Evolutionary conservation across 2,113 vertebrate genomes (phyloP).

Genomic region (human (Homo sapiens)): DNA sequence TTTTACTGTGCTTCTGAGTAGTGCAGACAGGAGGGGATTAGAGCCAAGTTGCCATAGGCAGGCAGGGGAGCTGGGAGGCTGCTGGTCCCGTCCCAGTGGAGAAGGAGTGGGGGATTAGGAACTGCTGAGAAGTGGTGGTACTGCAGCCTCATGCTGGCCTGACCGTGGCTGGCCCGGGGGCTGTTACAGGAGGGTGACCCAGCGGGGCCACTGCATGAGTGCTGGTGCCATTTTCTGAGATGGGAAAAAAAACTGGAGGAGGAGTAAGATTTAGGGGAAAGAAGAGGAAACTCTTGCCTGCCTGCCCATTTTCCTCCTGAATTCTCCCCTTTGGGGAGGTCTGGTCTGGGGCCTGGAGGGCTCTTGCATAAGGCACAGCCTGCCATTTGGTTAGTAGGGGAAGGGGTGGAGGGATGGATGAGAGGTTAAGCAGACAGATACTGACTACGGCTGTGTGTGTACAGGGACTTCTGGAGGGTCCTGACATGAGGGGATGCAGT

Average conservation of each 20-base stretch:
- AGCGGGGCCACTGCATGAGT: rapidly evolving
- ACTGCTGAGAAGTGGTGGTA: rapidly evolving
- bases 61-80: background rate
- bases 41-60: background rate
- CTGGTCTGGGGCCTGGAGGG: background rate
- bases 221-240: background rate
- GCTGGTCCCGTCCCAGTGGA: rapidly evolving
- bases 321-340: background rate
- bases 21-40: background rate
- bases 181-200: background rate
- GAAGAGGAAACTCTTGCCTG: background rate
- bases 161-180: background rate
- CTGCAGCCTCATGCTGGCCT: background rate
- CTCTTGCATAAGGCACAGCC: background rate
- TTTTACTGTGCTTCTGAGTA: too few species aligned
- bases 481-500: rapidly evolving
- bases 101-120: too few species aligned
- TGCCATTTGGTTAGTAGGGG: rapidly evolving
- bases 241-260: background rate
- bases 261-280: too few species aligned
- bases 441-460: background rate
- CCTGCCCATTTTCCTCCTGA: too few species aligned
- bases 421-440: background rate
- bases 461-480: background rate
- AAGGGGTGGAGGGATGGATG: rapidly evolving